Evolutionary conservation across 37 sponge, comb jelly and placozoan genomes (phyloP).

Genomic region (Ianthella basta): DNA sequence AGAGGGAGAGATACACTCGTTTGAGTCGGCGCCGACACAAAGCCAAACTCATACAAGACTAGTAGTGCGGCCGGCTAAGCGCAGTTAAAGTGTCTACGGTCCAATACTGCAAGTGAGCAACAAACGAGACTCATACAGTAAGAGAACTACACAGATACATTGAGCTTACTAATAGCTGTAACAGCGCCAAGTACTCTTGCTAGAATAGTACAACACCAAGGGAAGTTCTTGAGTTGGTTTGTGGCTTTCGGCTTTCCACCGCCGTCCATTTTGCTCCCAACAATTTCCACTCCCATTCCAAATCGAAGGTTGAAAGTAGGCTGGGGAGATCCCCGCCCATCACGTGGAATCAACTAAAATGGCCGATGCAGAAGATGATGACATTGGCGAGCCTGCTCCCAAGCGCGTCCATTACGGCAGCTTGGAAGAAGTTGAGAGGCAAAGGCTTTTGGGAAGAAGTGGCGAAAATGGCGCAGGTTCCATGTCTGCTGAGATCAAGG

Average conservation of each 20-base stretch:
- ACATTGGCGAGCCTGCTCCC: constrained; percentile 48
- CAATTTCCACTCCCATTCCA: neutral
- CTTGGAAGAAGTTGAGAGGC: constrained; percentile 57
- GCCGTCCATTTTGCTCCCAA: neutral
- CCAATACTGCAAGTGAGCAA: neutral
- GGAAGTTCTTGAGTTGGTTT: constrained; percentile 16
- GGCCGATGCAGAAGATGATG: neutral
- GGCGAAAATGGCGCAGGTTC: neutral
- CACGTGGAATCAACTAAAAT: neutral
- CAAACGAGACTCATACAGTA: neutral
- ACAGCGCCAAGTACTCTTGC: constrained; percentile 57
- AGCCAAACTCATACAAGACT: too few relatives aligned
- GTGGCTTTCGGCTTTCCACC: too few relatives aligned
- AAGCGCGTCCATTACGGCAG: constrained; percentile 71
- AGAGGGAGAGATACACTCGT: neutral
- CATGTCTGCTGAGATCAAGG: constrained; percentile 66
- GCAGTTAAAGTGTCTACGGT: too few relatives aligned
- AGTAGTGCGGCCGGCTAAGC: too few relatives aligned
- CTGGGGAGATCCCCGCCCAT: neutral
- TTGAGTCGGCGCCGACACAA: neutral
- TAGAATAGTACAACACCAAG: constrained; percentile 50
- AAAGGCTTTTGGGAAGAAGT: neutral
- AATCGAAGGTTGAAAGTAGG: neutral
- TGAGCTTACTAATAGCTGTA: constrained; percentile 57
- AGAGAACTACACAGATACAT: neutral